Percentiles rank a stretch among this genome's conserved stretches.
Conservation (phyloP, 2,113 vertebrate genomes). For the Accipiter virgatus region DNA sequence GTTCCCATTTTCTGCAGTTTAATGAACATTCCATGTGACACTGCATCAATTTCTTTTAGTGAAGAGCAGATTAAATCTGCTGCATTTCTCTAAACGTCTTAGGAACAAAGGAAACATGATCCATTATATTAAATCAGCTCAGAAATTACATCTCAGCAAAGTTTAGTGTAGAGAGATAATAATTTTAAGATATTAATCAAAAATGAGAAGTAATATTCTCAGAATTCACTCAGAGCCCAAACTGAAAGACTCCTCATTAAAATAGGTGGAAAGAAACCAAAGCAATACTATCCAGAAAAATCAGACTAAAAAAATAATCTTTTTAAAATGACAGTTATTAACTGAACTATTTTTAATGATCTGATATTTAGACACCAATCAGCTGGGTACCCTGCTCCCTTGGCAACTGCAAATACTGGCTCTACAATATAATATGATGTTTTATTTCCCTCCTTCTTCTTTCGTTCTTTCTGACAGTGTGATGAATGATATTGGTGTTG, state of each 20-base stretch:
- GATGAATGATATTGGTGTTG: slow-evolving; percentile 44
- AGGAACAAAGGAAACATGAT: slow-evolving; percentile 10
- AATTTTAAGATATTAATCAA: not conserved
- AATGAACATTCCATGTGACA: not conserved
- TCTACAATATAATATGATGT: not conserved
- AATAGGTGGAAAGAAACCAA: not conserved
- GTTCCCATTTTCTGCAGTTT: not conserved
- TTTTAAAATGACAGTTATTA: not conserved
- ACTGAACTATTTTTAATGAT: not conserved
- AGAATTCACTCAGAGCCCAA: not conserved
- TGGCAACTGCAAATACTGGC: not conserved
- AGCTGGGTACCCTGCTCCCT: not conserved
- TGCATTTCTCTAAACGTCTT: slow-evolving; percentile 4
- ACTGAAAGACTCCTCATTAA: not conserved
- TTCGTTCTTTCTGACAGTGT: slow-evolving; percentile 31
- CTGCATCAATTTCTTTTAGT: not conserved
- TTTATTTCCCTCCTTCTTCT: not conserved
- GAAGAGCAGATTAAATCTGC: slow-evolving; percentile 4
- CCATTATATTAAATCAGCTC: not conserved
- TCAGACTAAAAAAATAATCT: not conserved
- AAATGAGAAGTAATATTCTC: not conserved
- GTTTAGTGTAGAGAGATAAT: not conserved
- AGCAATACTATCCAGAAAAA: not conserved
- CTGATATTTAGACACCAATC: not conserved
- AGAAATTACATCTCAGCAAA: not conserved